Evolutionary conservation across 2,113 vertebrate species (phyloP), one percentile per base, ranked within the genome.

Genomic region (Clarias gariepinus): DNA sequence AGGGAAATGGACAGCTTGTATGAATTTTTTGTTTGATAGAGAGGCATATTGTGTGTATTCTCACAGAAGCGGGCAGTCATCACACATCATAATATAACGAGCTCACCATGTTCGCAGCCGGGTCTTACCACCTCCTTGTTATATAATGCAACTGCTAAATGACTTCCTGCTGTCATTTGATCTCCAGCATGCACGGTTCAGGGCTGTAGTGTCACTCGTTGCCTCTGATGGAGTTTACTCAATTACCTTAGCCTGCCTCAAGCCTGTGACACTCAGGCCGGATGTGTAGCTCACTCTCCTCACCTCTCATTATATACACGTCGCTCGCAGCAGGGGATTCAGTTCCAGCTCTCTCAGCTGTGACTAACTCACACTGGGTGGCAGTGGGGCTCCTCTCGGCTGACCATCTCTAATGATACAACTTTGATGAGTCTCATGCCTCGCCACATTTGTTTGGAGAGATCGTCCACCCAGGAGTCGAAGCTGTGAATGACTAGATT

Each of bases 131-230:
- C 81, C 83, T 53, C 47, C 58, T 55, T 63, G 68, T 88, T 78
- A 80, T 86, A 86, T 80, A 78, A 86, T 88, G 81, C 89, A 88
- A 88, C 84, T 63, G 79, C 81, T 64, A 86, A 90, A 88, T 90
- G 87, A 90, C 81, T 88, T 88, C 87, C 86, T 84, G 77, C 87
- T 81, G 73, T 41, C 89, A 86, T 87, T 86, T 89, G 89, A 89
- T 89, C 84, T 88, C 82, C 85, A 81, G 81, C 86, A 85, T 84
- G 86, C 84, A 87, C 84, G 80, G 71, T 85, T 86, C 82, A 55
- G 53, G 36, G 60, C 88, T 81, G 83, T 87, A 86, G 83, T 87
- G 78, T 87, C 71, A 52, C 84, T 86, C 69, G 74, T 82, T 53
- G 36, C 80, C 57, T 88, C 84, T 88, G 89, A 87, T 86, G 81